Conservation (phyloP, 2,888 invertebrate genomes). For the Isotomurus palustris region DNA sequence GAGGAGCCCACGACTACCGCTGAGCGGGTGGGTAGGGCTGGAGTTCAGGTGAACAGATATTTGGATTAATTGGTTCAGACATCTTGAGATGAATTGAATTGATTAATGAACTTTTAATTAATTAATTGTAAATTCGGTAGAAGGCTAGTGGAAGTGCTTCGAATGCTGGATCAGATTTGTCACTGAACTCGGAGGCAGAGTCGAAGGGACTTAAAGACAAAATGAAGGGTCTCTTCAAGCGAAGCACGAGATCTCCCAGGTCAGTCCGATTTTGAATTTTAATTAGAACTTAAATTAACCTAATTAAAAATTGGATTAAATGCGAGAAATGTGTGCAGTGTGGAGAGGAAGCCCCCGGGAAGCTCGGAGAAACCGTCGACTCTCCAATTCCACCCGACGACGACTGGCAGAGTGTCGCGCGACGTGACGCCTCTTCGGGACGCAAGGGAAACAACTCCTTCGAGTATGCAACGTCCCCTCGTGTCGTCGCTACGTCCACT, state of each 20-base stretch:
- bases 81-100: background rate
- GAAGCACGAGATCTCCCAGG: constrained; percentile 66
- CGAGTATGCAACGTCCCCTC: constrained; percentile 45
- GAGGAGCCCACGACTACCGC: constrained; percentile 57
- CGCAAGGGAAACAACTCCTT: constrained; percentile 27
- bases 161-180: constrained; percentile 69
- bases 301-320: background rate
- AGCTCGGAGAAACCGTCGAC: no score
- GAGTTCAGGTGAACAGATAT: constrained; percentile 35
- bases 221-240: constrained; percentile 76
- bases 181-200: constrained; percentile 59
- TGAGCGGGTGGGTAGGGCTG: constrained; percentile 39
- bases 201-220: constrained; percentile 67
- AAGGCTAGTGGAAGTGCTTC: constrained; percentile 51
- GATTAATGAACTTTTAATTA: background rate
- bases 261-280: constrained; percentile 45
- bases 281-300: background rate
- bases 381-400: constrained; percentile 20
- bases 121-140: background rate
- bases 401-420: constrained; percentile 15
- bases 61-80: background rate
- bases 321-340: no score
- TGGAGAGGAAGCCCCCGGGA: constrained; percentile 35
- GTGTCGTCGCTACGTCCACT: constrained; percentile 44
- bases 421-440: constrained; percentile 31